Conservation (phyloP, 2,797 vertebrate genomes). For the Helicolenus hilgendorfi region DNA sequence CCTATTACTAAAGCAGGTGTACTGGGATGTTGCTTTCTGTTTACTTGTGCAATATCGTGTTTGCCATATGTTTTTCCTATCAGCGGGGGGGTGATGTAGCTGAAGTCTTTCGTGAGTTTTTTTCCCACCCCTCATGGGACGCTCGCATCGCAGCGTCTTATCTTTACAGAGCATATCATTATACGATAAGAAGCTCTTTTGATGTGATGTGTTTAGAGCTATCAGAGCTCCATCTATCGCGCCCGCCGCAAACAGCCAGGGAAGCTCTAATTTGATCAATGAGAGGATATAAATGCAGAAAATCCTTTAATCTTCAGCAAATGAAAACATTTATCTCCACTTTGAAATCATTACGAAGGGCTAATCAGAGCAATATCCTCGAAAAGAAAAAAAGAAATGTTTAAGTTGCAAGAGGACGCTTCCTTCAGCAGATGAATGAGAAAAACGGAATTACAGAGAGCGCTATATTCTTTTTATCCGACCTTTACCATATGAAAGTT, state of each 20-base stretch:
- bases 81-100: constrained; percentile 2
- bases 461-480: constrained; percentile 63
- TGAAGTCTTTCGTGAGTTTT: constrained; percentile 31
- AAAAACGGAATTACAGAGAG: constrained; percentile 59
- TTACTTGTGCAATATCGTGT: constrained; percentile 13
- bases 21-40: neutral
- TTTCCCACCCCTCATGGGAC: constrained; percentile 35
- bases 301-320: constrained; percentile 85
- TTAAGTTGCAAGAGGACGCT: constrained; percentile 32
- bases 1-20: constrained; percentile 49
- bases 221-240: constrained; percentile 61
- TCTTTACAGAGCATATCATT: constrained; percentile 75
- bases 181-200: constrained; percentile 74
- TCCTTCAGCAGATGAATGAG: constrained; percentile 57
- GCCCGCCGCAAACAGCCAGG: constrained; percentile 52
- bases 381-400: constrained; percentile 21
- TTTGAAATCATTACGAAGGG: constrained; percentile 81
- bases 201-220: constrained; percentile 76
- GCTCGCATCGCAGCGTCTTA: constrained; percentile 34
- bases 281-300: constrained; percentile 76
- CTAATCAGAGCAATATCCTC: constrained; percentile 79
- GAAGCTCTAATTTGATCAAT: constrained; percentile 82
- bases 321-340: constrained; percentile 85
- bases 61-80: constrained; percentile 19
- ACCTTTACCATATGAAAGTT: constrained; percentile 68